Percentiles rank a stretch among this genome's conserved stretches.
Conservation (phyloP, 1,140 invertebrate genomes). For the Bombus confusus region DNA sequence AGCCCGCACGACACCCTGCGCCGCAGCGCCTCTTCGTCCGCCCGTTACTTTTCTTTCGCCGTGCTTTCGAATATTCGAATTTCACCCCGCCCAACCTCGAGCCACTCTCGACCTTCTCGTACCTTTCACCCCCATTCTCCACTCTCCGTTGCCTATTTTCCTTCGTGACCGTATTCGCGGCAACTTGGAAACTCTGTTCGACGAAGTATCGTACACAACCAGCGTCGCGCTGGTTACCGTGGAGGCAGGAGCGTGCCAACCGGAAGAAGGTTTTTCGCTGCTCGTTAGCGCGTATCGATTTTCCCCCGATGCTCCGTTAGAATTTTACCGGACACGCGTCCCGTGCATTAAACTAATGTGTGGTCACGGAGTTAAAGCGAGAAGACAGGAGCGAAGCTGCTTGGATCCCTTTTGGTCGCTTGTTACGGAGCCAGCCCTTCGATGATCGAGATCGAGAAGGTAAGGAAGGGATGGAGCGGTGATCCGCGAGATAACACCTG, state of each 20-base stretch:
- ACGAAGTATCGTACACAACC: neutral
- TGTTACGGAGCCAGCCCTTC: neutral
- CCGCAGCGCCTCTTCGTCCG: slow-evolving; percentile 11
- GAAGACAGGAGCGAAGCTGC: too few species aligned
- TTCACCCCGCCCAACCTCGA: neutral
- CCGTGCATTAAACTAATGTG: slow-evolving; percentile 30
- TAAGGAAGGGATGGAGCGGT: neutral
- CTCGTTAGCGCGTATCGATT: slow-evolving; percentile 43
- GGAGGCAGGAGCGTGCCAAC: neutral
- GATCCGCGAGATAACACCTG: neutral
- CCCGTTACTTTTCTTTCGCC: neutral
- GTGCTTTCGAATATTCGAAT: neutral
- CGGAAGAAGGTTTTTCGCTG: slow-evolving; percentile 44
- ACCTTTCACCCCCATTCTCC: neutral
- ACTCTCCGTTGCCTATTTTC: neutral
- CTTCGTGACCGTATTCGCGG: neutral
- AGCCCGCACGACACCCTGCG: slow-evolving; percentile 11
- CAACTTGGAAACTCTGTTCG: neutral
- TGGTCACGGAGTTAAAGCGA: neutral
- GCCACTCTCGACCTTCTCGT: neutral
- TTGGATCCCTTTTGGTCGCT: too few species aligned
- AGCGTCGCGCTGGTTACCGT: neutral
- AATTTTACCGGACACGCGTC: slow-evolving; percentile 24
- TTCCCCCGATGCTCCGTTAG: neutral
- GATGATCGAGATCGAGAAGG: neutral